Conservation (phyloP, 2,888 invertebrate genomes). For the Limnephilus rhombicus region DNA sequence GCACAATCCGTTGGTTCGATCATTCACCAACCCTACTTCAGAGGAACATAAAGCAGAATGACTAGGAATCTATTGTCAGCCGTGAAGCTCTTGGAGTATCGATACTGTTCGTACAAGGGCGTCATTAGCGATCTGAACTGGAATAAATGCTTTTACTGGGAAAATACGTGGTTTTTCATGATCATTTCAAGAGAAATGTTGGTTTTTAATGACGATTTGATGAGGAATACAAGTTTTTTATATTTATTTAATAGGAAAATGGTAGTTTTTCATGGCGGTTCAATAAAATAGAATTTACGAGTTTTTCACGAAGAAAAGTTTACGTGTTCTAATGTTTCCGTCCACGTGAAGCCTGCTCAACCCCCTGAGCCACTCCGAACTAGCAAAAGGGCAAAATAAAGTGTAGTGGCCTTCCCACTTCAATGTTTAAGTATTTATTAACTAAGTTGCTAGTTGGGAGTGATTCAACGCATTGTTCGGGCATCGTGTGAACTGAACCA, state of each 20-base stretch:
- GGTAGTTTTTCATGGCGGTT: neutral
- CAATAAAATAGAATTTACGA: neutral
- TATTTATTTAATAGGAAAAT: neutral
- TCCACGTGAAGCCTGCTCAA: no score
- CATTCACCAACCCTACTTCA: conserved; percentile 25
- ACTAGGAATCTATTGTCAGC: conserved; percentile 25
- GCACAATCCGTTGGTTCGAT: neutral
- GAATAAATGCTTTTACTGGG: neutral
- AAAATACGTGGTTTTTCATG: neutral
- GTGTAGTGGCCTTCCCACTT: no score
- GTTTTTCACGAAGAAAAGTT: neutral
- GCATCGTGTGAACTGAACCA: no score
- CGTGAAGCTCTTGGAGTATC: neutral
- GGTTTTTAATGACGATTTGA: neutral
- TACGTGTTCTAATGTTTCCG: neutral
- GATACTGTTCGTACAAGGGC: conserved; percentile 27
- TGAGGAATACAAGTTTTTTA: neutral
- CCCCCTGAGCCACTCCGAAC: no score
- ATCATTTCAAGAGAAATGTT: neutral
- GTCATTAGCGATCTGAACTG: conserved; percentile 25
- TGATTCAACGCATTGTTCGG: no score
- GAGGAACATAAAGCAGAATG: conserved; percentile 29
- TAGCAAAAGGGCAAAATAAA: no score
- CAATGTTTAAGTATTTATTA: no score
- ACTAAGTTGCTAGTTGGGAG: no score